phyloP scores from a whole-genome alignment of 2,113 vertebrate species.

The Lophius piscatorius region DNA sequence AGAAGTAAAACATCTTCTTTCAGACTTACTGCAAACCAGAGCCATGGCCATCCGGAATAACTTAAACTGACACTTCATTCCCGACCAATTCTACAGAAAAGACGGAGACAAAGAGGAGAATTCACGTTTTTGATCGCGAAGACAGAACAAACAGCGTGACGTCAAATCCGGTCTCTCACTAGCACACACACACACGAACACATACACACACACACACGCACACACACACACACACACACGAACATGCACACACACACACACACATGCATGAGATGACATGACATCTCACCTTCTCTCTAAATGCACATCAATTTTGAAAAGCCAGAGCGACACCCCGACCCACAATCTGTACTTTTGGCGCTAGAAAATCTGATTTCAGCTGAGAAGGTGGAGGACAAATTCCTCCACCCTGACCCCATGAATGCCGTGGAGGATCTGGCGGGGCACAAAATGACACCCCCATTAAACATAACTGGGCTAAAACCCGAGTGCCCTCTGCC shows the following conservation, averaged over 20 bases:
- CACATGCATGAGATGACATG: slow-evolving; percentile 18
- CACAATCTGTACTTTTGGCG: slow-evolving; percentile 17
- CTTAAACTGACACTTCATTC: slow-evolving; percentile 99
- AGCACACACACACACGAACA: not conserved
- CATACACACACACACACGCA: slow-evolving; percentile 2
- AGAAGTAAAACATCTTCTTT: not conserved
- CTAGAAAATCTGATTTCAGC: slow-evolving; percentile 53
- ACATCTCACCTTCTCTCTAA: slow-evolving; percentile 30
- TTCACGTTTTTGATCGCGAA: slow-evolving; percentile 12
- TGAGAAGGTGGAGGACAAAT: slow-evolving; percentile 19
- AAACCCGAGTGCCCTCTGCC: slow-evolving; percentile 23
- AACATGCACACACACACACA: slow-evolving; percentile 11
- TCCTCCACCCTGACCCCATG: slow-evolving; percentile 22
- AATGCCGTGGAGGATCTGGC: slow-evolving; percentile 18
- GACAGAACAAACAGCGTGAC: slow-evolving; percentile 21
- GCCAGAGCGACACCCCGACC: slow-evolving; percentile 40
- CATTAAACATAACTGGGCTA: slow-evolving; percentile 37
- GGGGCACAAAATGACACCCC: slow-evolving; percentile 38
- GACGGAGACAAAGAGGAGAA: slow-evolving; percentile 37
- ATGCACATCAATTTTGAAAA: slow-evolving; percentile 50
- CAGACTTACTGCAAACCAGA: slow-evolving; percentile 94
- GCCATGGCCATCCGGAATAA: slow-evolving; percentile 96
- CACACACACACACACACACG: not conserved
- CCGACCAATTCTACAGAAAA: slow-evolving; percentile 94
- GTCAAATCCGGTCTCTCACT: not conserved